Conservation (phyloP, 2,888 invertebrate species). For the Esperia sulphurella region DNA sequence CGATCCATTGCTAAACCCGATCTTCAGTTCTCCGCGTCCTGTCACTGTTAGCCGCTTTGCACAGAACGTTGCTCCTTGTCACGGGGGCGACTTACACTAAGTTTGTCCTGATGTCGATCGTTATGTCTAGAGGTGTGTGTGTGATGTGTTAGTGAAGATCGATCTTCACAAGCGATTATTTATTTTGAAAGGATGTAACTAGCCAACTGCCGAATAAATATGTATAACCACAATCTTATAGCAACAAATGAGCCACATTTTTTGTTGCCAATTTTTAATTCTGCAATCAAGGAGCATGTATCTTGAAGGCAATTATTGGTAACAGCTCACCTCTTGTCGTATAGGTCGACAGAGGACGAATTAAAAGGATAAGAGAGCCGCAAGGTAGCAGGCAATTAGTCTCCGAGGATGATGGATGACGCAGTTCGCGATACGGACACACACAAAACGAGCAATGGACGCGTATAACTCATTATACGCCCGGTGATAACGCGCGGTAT, state of each 20-base stretch:
- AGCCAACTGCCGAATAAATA: conserved; percentile 15
- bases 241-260: conserved; percentile 39
- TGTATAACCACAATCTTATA: conserved; percentile 24
- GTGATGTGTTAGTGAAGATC: no score
- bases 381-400: conserved; percentile 78
- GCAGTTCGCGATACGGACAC: conserved; percentile 59
- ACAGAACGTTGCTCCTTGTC: no score
- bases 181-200: no score
- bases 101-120: no score
- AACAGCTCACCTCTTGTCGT: conserved; percentile 46
- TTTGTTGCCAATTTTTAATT: conserved; percentile 47
- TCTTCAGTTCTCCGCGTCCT: no score
- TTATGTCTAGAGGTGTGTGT: no score
- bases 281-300: conserved; percentile 52
- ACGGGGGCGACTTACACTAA: no score
- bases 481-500: conserved; percentile 67
- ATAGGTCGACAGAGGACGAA: conserved; percentile 65
- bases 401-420: conserved; percentile 72
- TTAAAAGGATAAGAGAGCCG: conserved; percentile 71
- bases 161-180: no score
- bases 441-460: conserved; percentile 60
- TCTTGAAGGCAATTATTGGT: conserved; percentile 63
- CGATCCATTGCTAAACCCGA: no score
- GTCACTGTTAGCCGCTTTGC: no score
- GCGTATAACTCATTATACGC: conserved; percentile 72